A percentile compares a stretch with the other conserved stretches of the same genome.
Conservation (phyloP, 2,797 vertebrate genomes). For the Melanotaenia maccullochi region DNA sequence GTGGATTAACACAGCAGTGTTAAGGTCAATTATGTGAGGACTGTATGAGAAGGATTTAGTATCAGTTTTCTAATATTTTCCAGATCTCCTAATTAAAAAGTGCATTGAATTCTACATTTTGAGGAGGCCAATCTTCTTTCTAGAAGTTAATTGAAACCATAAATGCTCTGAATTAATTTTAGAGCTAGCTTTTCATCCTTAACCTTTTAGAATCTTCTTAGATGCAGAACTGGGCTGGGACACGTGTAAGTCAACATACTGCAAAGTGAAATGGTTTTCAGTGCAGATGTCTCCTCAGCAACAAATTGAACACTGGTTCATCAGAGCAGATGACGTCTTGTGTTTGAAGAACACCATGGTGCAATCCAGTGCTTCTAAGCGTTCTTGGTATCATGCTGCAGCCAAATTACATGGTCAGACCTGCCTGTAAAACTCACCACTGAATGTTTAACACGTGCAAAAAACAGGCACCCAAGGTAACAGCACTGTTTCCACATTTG, state of each 20-base stretch:
- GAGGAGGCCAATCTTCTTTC: not conserved
- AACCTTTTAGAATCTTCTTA: not conserved
- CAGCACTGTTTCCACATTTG: not conserved
- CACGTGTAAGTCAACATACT: slow-evolving; percentile 60
- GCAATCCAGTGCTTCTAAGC: slow-evolving; percentile 67
- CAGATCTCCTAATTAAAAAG: not conserved
- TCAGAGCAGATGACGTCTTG: slow-evolving; percentile 54
- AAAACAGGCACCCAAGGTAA: not conserved
- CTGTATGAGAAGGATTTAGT: not conserved
- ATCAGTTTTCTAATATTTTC: not conserved
- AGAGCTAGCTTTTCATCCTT: not conserved
- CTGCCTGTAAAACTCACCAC: not conserved
- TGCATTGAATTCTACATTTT: not conserved
- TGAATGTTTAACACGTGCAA: not conserved
- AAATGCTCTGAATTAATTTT: not conserved
- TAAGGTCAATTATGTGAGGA: not conserved
- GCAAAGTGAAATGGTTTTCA: slow-evolving; percentile 74
- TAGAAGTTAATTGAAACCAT: slow-evolving; percentile 4
- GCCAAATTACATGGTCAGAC: slow-evolving; percentile 1
- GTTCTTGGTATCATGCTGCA: slow-evolving; percentile 25
- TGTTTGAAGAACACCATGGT: slow-evolving; percentile 64
- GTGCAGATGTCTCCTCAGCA: slow-evolving; percentile 75
- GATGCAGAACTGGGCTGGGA: slow-evolving; percentile 1
- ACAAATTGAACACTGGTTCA: slow-evolving; percentile 72
- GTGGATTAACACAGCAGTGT: slow-evolving; percentile 3